Evolutionary conservation across 2,888 invertebrate genomes (phyloP), one percentile per base, ranked within the genome.

Genomic region (Microctonus brassicae): DNA sequence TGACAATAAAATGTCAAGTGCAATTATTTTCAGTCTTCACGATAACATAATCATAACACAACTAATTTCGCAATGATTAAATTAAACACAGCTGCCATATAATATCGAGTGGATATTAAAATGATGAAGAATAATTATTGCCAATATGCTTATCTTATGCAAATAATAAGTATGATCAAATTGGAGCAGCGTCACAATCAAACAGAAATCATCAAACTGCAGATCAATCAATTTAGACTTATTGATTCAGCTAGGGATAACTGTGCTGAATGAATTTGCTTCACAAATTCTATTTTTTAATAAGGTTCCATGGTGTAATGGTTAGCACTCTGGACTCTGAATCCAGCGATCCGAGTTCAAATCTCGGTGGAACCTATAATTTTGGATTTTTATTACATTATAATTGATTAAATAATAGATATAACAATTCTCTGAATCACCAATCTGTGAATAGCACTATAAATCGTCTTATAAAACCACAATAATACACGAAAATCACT

Each of bases 281-380:
- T n/a, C n/a, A n/a, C n/a, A n/a, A n/a, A n/a, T n/a, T n/a, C n/a
- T n/a, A n/a, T n/a, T n/a, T n/a, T n/a, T n/a, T n/a, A n/a, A n/a
- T n/a, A 63, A 52, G 76, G 74, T 76, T 70, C 91, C 91, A 91
- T 92, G 92, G 91, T 91, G 91, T 92, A 92, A 92, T 90, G 92
- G 92, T 92, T 91, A 92, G 92, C 92, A 92, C 92, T 92, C 91
- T 92, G 92, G 92, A 92, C 92, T 92, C 90, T 92, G 92, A 92
- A 92, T 92, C 92, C 92, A 92, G 91, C 92, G 92, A 92, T 92
- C 92, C 91, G 92, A 92, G 92, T 92, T 92, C 92, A 92, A 92
- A 91, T 92, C 92, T 92, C 92, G 92, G 92, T 92, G 92, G 92
- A 89, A 92, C 92, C 92, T 82, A 24, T 20, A 52, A 61, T 69